Evolutionary conservation across 1,140 invertebrate genomes (phyloP), one percentile per base, ranked within the genome.

Genomic region (Euwallacea similis): DNA sequence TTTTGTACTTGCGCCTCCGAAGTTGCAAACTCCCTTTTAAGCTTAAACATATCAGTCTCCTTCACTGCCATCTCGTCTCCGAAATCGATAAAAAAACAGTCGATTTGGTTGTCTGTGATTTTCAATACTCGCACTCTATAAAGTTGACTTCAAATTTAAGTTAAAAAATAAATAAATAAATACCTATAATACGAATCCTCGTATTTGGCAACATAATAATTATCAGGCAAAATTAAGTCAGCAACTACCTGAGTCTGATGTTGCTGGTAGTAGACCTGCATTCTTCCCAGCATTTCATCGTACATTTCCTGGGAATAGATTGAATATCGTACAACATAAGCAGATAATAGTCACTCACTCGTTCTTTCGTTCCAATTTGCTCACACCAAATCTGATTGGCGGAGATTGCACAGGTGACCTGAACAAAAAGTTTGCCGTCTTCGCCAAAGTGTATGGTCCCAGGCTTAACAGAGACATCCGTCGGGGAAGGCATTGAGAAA

Each of bases 61-160:
- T 78, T 71, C 6, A 88, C 83, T 0, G 75, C 66, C 15, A 86
- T 85, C 63, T 85, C 85, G 69, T 88, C 87, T 2, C 89, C 89
- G 59, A 84, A 84, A 73, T 91, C 89, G 4, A 89, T 87, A 9
- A 89, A 85, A 50, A 87, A 88, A 59, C 88, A 86, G 2, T 81
- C 79, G 8, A 85, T 85, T 0, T 66, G 50, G 2, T 82, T 62
- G 0, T 66, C 43, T 55, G 82, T 73, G 8, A 85, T 79, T 21
- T 85, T 83, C 54, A 87, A 73, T 7, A 88, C 85, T 61, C 86
- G 83, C 0, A 88, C 87, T 60, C 89, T 82, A 65, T 87, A 85
- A 66, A 53, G 0, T 10, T 16, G 7, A 42, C 6, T 6, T 8
- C 7, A 16, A 53, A 47, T 46, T 21, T n/a, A 13, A 9, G 13